Evolutionary conservation across 2,888 invertebrate species (phyloP), one percentile per base, ranked within the genome.

Genomic region (Diaprepes abbreviatus): DNA sequence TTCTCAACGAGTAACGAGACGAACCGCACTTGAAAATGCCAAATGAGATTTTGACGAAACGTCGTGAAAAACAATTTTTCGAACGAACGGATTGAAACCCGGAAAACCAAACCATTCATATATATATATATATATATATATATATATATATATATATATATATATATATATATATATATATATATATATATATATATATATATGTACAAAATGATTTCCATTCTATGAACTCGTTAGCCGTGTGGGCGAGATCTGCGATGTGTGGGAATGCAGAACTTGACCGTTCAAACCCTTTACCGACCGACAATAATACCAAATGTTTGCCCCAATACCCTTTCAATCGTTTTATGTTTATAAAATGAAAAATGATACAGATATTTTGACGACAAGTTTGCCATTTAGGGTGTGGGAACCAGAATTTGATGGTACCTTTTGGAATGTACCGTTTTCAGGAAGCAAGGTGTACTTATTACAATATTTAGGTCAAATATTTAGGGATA

Each of bases 201-300:
- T n/a, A n/a, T n/a, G n/a, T n/a, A n/a, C n/a, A n/a, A n/a, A n/a
- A n/a, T n/a, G n/a, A n/a, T n/a, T n/a, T n/a, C n/a, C n/a, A n/a
- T n/a, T n/a, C 24, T 24, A 24, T 24, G 3, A 54, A 17, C 63
- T 64, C 63, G 17, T 28, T 40, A 7, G 24, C 16, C 7, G 6
- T 21, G 24, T 4, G 10, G 5, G 21, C 17, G 16, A 17, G 9
- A 40, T 40, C 16, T 67, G 70, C 19, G 19, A 10, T 57, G 78
- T 79, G 79, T 78, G 79, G 78, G 79, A 78, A 77, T 76, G 50
- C 72, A 70, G 45, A 54, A 57, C 45, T 55, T 74, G 73, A 70
- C 70, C 71, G 69, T 45, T 70, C 74, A 70, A 79, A 79, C 79
- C 80, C 79, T 79, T 79, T 76, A 73, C 68, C 72, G 31, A 63